Base-by-base conservation (phyloP, 1,140 invertebrate genomes). In the Psix sp. region DNA sequence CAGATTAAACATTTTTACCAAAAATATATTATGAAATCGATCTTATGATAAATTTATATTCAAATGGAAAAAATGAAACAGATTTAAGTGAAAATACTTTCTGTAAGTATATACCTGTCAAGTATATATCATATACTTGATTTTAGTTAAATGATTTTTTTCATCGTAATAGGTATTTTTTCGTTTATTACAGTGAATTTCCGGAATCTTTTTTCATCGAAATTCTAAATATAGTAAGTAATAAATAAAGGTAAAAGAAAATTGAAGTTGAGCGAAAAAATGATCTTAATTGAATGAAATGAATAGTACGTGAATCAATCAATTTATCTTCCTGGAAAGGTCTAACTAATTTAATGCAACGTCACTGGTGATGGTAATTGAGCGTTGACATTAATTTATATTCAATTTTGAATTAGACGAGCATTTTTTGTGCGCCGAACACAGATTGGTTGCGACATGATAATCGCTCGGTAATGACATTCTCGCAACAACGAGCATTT, bases 381-480 rank as follows among this genome's bases (percentile, higher is more conserved):
- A 42, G 46, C 43, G 51, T 57, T 36, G 62, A 36, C 63, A 59
- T 49, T 67, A 67, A 67, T 67, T 67, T 67, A 67, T 48, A 40
- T 57, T 42, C 52, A 51, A 57, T 67, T 51, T 36, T n/a, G 40
- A 13, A 67, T 67, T 45, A 49, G 18, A 51, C 48, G 31, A 2
- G 2, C 10, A 13, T 35, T 10, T 66, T 66, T 66, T 40, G 16
- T 31, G 13, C 11, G 13, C 0, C 9, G 15, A 51, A 42, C 36
- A 11, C 33, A 6, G 40, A 48, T 48, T 16, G 24, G 20, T 66
- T 66, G 43, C 51, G 51, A 42, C 42, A 66, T 24, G 36, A 49
- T 36, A 46, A 56, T 57, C 62, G 38, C 7, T 20, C 17, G 45
- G 38, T 66, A 66, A 66, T 66, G 51, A 66, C 51, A 54, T 54